Conservation (phyloP, 2,888 invertebrate genomes). For the Heliconius charithonia region DNA sequence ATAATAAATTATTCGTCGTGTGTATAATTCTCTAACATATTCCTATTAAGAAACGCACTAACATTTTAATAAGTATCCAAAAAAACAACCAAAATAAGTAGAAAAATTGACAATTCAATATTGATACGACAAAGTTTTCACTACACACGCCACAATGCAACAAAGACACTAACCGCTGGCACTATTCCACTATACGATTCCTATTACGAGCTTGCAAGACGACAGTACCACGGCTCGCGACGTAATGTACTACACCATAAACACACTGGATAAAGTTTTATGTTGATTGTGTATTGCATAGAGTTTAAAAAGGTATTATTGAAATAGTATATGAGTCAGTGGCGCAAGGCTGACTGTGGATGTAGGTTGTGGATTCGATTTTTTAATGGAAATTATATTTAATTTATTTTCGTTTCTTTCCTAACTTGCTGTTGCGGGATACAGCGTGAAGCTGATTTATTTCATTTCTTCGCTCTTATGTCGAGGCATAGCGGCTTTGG, state of each 20-base stretch:
- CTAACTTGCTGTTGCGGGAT: no score
- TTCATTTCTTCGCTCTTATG: no score
- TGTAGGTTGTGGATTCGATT: background rate
- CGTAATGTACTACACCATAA: constrained; percentile 36
- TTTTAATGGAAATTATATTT: background rate
- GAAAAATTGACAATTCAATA: constrained; percentile 8
- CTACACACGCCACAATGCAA: constrained; percentile 14
- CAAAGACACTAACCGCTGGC: constrained; percentile 45
- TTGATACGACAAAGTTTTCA: constrained; percentile 13
- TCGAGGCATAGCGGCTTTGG: no score
- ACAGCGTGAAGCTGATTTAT: no score
- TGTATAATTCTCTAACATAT: no score
- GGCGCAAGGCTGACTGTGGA: background rate
- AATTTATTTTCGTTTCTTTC: background rate
- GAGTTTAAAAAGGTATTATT: background rate
- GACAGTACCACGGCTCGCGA: constrained; percentile 43
- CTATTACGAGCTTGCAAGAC: constrained; percentile 50
- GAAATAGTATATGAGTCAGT: background rate
- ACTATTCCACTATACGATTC: constrained; percentile 53
- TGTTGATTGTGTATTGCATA: constrained; percentile 11
- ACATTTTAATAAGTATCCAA: no score
- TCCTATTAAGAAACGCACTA: no score
- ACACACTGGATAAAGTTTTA: constrained; percentile 31
- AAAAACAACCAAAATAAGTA: background rate
- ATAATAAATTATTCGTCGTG: no score